These are phyloP conservation scores for Pheucticus melanocephalus DNA, from an alignment of 2,113 vertebrate species.

Conservation along the genomic window DNA sequence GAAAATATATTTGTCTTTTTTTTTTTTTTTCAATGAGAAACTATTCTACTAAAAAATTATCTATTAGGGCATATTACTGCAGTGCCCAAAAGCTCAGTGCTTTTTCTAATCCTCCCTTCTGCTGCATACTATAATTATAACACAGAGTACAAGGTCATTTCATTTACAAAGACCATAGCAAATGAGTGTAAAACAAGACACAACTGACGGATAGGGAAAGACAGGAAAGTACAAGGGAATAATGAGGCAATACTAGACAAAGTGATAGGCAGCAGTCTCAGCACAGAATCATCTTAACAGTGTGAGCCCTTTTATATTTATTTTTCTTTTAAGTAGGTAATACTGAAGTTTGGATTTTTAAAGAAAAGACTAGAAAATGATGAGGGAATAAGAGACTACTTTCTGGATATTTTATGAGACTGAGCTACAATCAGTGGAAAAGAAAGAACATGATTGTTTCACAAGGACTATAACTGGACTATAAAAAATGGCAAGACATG, in stretches of 20 bases:
- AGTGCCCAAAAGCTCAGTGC: neutral
- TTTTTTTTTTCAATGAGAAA: neutral
- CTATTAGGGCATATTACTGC: neutral
- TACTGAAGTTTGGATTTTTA: neutral
- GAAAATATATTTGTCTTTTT: neutral
- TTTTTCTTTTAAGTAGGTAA: neutral
- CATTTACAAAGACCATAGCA: neutral
- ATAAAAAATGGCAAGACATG: neutral
- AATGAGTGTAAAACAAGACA: neutral
- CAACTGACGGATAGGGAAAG: neutral
- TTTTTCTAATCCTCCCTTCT: neutral
- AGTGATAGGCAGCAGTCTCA: neutral
- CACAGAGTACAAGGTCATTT: neutral
- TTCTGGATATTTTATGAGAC: neutral
- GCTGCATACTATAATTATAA: neutral
- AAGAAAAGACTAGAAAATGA: neutral
- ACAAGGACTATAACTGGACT: neutral
- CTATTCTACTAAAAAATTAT: neutral
- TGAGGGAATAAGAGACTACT: neutral
- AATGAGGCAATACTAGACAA: neutral
- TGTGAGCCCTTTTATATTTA: neutral
- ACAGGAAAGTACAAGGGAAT: neutral
- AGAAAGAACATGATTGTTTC: neutral
- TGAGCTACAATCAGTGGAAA: neutral
- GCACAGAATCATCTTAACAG: neutral